phyloP scores from a whole-genome alignment of 2,888 invertebrate species.

The Abscondita cerata region DNA sequence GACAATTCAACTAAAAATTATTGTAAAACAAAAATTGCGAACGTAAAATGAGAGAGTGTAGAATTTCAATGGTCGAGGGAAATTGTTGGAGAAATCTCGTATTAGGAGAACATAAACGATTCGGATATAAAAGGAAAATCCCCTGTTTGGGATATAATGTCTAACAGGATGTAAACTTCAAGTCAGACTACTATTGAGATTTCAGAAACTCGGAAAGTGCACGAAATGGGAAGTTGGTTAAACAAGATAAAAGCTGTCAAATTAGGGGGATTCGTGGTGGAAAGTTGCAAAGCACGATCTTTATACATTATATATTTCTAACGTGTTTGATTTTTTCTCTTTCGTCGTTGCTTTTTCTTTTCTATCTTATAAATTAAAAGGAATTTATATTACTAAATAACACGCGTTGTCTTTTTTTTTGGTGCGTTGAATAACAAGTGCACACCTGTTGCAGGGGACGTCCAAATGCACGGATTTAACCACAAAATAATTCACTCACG shows the following conservation, averaged over 20 bases:
- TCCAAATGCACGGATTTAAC: too few relatives aligned
- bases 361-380: too few relatives aligned
- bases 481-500: too few relatives aligned
- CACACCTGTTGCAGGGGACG: too few relatives aligned
- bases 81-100: background rate
- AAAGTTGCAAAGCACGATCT: conserved; percentile 10
- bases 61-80: too few relatives aligned
- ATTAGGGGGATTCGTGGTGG: conserved; percentile 8
- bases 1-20: too few relatives aligned
- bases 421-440: too few relatives aligned
- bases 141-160: conserved; percentile 5
- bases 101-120: conserved; percentile 3
- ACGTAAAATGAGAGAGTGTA: too few relatives aligned
- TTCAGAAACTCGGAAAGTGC: conserved; percentile 13
- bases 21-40: too few relatives aligned
- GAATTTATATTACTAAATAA: too few relatives aligned
- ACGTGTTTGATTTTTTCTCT: background rate
- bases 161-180: conserved; percentile 9
- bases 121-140: background rate
- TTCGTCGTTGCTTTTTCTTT: background rate
- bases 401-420: too few relatives aligned
- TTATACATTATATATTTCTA: conserved; percentile 10
- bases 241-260: conserved; percentile 13
- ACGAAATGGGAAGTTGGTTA: conserved; percentile 11
- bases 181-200: conserved; percentile 11